phyloP scores from a whole-genome alignment of 2,113 vertebrate genomes.

The Herpailurus yagouaroundi region DNA sequence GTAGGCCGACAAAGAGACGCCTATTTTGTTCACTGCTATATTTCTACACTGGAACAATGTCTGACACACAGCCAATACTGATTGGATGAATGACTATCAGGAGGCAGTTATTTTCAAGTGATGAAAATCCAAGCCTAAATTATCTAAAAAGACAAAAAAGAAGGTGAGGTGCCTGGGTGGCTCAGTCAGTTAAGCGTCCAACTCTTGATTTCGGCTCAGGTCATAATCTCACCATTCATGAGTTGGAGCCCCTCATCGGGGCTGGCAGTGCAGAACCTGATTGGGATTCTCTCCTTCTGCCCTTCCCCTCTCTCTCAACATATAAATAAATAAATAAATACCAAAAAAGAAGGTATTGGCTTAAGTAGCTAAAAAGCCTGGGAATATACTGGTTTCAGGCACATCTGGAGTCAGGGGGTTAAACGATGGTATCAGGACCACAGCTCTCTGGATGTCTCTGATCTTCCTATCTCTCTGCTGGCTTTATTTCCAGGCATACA shows the following conservation, averaged over 20 bases:
- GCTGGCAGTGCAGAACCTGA: too few species aligned
- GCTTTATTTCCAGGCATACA: background rate
- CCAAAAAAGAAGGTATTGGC: background rate
- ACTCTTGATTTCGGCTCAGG: too few species aligned
- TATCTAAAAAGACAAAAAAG: background rate
- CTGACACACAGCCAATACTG: background rate
- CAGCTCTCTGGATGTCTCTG: background rate
- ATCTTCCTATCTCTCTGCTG: background rate
- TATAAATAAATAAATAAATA: too few species aligned
- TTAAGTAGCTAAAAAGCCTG: background rate
- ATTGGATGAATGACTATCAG: background rate
- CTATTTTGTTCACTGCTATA: background rate
- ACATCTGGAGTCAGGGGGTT: background rate
- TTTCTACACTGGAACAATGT: background rate
- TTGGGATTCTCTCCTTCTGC: too few species aligned
- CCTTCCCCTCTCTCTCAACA: too few species aligned
- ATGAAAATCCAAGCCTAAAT: background rate
- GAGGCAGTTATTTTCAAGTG: background rate
- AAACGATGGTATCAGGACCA: background rate
- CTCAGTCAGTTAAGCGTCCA: too few species aligned
- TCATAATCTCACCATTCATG: too few species aligned
- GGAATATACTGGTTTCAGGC: background rate
- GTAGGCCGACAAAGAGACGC: background rate
- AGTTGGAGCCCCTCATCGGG: too few species aligned
- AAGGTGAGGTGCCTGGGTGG: background rate